Conservation (phyloP, 1,140 invertebrate genomes). For the Epicauta chinensis region DNA sequence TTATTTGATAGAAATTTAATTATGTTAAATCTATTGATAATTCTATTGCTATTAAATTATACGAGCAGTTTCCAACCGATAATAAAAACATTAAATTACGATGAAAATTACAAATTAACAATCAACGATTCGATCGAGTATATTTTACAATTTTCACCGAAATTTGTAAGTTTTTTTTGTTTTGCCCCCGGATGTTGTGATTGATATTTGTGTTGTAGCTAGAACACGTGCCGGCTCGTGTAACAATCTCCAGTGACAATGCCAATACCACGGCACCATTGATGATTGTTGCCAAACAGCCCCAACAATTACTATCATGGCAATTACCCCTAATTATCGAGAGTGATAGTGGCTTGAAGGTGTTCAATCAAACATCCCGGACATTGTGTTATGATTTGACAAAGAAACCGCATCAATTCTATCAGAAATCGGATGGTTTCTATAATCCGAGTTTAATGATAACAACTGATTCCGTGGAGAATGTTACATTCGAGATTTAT, state of each 20-base stretch:
- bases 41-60: no score
- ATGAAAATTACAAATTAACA: constrained; percentile 1
- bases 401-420: no score
- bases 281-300: constrained; percentile 60
- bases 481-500: constrained; percentile 47
- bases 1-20: no score
- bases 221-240: constrained; percentile 43
- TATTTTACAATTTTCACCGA: constrained; percentile 24
- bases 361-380: constrained; percentile 52
- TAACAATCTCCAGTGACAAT: constrained; percentile 48
- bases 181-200: background rate
- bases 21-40: no score
- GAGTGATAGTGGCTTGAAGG: constrained; percentile 43
- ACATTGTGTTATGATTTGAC: constrained; percentile 53
- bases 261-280: constrained; percentile 52
- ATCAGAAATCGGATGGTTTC: constrained; percentile 2
- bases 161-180: constrained; percentile 6
- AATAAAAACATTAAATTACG: constrained; percentile 3
- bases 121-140: constrained; percentile 17
- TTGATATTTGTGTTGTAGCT: no score
- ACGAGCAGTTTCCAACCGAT: constrained; percentile 6
- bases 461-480: constrained; percentile 49
- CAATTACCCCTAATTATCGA: constrained; percentile 57
- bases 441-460: constrained; percentile 53
- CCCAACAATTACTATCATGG: constrained; percentile 61